Conservation (phyloP, 2,113 vertebrate genomes). For the Scartelaos histophorus region DNA sequence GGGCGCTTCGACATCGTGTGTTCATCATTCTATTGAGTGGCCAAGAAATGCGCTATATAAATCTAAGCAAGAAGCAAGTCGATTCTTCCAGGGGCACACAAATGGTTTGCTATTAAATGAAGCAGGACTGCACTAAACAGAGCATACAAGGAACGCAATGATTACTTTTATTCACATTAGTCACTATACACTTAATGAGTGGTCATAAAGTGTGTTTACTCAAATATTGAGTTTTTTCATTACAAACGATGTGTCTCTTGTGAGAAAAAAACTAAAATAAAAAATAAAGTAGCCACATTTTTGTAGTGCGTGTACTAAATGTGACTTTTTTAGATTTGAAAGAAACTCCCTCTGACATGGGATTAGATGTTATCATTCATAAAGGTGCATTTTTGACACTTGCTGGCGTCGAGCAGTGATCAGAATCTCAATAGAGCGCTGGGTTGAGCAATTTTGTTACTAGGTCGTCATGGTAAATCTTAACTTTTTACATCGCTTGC, state of each 20-base stretch:
- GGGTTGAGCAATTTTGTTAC: background rate
- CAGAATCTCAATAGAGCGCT: background rate
- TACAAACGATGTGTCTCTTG: background rate
- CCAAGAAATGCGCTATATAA: background rate
- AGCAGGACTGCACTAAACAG: background rate
- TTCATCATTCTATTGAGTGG: slow-evolving; percentile 14
- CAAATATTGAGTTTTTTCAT: background rate
- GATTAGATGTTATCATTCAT: background rate
- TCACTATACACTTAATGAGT: background rate
- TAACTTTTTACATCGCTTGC: slow-evolving; percentile 12
- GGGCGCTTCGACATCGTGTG: slow-evolving; percentile 6
- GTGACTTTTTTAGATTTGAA: too few relatives aligned
- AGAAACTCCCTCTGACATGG: background rate
- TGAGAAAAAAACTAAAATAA: background rate
- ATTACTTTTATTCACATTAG: background rate
- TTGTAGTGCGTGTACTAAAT: too few relatives aligned
- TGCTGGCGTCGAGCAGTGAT: background rate
- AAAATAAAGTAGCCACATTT: background rate
- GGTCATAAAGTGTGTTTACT: background rate
- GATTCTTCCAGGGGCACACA: background rate
- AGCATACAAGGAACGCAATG: background rate
- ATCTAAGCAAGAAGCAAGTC: background rate
- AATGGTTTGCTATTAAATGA: slow-evolving; percentile 7
- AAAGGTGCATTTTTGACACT: background rate
- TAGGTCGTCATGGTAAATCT: background rate